Base-by-base conservation (phyloP, 2,797 vertebrate species). In the Hirundo rustica region DNA sequence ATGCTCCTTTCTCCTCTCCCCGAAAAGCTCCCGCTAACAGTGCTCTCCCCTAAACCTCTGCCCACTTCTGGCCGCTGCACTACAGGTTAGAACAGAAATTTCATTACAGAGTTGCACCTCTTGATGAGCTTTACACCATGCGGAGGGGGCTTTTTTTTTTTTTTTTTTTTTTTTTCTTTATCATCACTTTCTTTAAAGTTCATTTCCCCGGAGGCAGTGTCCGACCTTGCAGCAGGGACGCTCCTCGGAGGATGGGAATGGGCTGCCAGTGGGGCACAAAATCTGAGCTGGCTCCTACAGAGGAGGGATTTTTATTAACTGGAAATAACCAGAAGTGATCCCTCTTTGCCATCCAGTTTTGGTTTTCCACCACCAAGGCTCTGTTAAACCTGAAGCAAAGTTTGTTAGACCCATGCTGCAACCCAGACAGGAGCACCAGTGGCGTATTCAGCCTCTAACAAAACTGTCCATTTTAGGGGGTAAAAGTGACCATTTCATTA, bases 1-100 rank as follows among this genome's bases (percentile, higher is more conserved):
- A 83, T 57, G 73, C 4, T 4, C 51, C 84, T 70, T 68, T 42
- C 76, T 88, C 77, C 57, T 57, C 2, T 15, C 8, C 13, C 54
- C 5, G 0, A 83, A 54, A 88, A 16, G 45, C 30, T 64, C 54
- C 53, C 6, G 21, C 85, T 30, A 55, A 21, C 21, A 4, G 5
- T 18, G 20, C 55, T 67, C 30, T 71, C 42, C 42, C 38, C 19
- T 23, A 47, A 53, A 30, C 34, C 26, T 29, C 9, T 48, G 32
- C 13, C 57, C 34, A 3, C 12, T 50, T 38, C 48, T 42, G 36
- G 25, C 9, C 19, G 36, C 25, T 45, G 4, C 21, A 44, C 14
- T 27, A 13, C 1, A 0, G 38, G 11, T 16, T 6, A 16, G 85
- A 70, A 6, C 0, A 1, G 72, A 80, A 61, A 40, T 36, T 50